Evolutionary conservation across 2,797 vertebrate species (phyloP).

Genomic region (Cichlasoma orientale): DNA sequence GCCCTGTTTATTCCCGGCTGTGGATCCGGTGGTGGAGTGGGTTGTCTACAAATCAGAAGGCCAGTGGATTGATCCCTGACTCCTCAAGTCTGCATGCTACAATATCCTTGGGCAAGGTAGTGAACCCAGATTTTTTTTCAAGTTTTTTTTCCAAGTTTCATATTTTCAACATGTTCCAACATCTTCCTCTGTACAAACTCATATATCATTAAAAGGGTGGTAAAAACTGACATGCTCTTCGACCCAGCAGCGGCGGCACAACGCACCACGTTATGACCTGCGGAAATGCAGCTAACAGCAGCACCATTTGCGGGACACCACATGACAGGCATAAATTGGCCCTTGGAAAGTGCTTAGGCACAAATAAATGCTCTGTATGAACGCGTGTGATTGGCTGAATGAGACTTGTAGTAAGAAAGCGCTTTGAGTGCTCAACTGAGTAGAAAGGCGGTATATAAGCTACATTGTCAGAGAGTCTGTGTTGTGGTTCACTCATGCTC

Average conservation of each 20-base stretch:
- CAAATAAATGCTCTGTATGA: not conserved
- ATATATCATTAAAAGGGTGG: too few relatives aligned
- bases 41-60: not conserved
- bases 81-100: not conserved
- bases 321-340: too few relatives aligned
- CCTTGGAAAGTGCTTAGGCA: not conserved
- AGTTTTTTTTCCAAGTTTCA: too few relatives aligned
- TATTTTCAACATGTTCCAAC: too few relatives aligned
- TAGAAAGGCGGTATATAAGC: not conserved
- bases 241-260: too few relatives aligned
- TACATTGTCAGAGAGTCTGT: accelerated
- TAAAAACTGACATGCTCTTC: too few relatives aligned
- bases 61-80: not conserved
- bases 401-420: not conserved
- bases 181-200: too few relatives aligned
- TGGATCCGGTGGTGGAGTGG: not conserved
- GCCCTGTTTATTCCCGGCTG: not conserved
- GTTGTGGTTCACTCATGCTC: not conserved
- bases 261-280: too few relatives aligned
- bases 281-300: too few relatives aligned
- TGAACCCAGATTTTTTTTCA: not conserved
- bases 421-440: not conserved
- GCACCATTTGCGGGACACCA: too few relatives aligned
- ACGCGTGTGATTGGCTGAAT: not conserved
- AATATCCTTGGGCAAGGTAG: not conserved